phyloP scores from a whole-genome alignment of 2,797 vertebrate genomes.

The Fratercula arctica region DNA sequence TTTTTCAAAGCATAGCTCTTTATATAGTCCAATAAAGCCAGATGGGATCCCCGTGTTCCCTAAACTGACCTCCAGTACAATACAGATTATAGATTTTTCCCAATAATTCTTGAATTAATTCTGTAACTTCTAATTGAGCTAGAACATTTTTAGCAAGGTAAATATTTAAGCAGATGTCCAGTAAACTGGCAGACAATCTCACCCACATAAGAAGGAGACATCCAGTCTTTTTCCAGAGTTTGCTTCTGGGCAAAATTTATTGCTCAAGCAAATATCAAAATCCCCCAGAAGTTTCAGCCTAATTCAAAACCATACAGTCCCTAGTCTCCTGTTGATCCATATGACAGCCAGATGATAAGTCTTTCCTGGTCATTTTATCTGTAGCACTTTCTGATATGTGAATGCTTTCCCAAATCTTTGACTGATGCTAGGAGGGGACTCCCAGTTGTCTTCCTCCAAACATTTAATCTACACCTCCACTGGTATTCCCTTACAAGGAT shows the following conservation, averaged over 20 bases:
- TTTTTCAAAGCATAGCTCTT: not conserved
- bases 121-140: not conserved
- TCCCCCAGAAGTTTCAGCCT: not conserved
- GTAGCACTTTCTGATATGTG: not conserved
- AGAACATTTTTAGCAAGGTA: not conserved
- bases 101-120: not conserved
- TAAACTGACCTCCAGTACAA: not conserved
- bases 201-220: not conserved
- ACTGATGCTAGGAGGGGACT: not conserved
- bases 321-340: not conserved
- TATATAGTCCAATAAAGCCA: not conserved
- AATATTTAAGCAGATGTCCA: constrained; percentile 18
- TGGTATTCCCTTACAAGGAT: not conserved
- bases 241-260: not conserved
- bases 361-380: not conserved
- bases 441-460: not conserved
- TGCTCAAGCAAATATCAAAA: not conserved
- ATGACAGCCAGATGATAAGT: not conserved
- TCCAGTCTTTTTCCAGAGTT: not conserved
- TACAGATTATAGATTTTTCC: not conserved
- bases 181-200: not conserved
- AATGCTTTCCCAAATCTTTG: not conserved
- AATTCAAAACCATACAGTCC: not conserved
- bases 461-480: not conserved
- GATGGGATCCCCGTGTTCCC: not conserved